Base-by-base conservation (phyloP, 2,888 invertebrate genomes). In the Drosophila picticornis region DNA sequence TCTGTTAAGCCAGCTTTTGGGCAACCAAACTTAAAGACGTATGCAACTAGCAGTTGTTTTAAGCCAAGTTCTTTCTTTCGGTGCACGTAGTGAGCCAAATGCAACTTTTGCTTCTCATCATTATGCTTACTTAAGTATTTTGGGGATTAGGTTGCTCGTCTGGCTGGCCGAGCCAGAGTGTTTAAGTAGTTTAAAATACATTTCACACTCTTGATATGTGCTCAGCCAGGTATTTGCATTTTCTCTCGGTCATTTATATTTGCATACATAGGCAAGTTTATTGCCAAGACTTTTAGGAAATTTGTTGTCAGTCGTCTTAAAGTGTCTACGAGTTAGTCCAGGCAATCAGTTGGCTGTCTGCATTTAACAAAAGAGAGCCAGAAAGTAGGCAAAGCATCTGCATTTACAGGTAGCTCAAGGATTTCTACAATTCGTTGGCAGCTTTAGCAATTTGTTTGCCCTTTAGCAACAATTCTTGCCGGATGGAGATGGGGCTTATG, bases 341-440 rank as follows among this genome's bases (percentile, higher is more conserved):
- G 25, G 50, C 67, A 72, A 67, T 67, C 77, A 52, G 70, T 69
- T 60, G 36, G 11, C 34, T n/a, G 70, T 59, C 29, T 38, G 66
- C 43, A 50, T 60, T 69, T 71, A 61, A 52, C 22, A 52, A 34
- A n/a, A 57, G 59, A 50, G 9, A 65, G 40, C 53, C 66, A 31
- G 43, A 63, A 51, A 52, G 36, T 53, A 9, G 61, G 46, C 53
- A 65, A 60, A 59, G 29, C 32, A 63, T 66, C 31, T 19, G 74
- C 62, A 59, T 38, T 57, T 52, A 4, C 48, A 61, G 75, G 59
- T 63, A 32, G 69, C 36, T 31, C 58, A 69, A 65, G 57, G 62
- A 60, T 70, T 70, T 46, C 22, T 32, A 38, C 75, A 77, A 82
- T 82, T 82, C 81, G 81, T 77, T 81, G 80, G 60, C 66, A 58